Evolutionary conservation across 2,888 invertebrate species (phyloP), one percentile per base, ranked within the genome.

Genomic region (Cabera pusaria): DNA sequence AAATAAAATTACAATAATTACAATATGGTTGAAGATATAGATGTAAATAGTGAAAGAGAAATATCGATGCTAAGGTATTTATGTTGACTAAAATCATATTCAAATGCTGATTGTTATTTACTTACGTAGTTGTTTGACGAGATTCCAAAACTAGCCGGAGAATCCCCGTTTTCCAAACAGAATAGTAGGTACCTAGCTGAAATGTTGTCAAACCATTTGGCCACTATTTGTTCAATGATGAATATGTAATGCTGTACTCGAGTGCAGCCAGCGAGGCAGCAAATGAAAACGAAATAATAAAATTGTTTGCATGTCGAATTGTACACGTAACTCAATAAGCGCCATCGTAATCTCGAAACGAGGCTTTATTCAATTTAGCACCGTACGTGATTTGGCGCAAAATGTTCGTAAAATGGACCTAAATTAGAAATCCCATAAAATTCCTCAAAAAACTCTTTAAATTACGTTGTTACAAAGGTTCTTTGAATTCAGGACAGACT

Each of bases 291-390:
- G 41, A 54, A 60, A 58, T 63, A 71, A 68, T 75, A 72, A 75
- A 74, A 68, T 57, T 71, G 71, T 77, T 77, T 75, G 65, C 63
- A 59, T 59, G 61, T 60, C 53, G 59, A 63, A 65, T 65, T 65
- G 60, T 65, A 52, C 52, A 11, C 24, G 56, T 62, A 68, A 69
- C 68, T 67, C 69, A 69, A 76, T 75, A 70, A 66, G 56, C 66
- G 45, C 48, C 58, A 65, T 69, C 75, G 67, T 77, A 75, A 74
- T 72, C 55, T 59, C 58, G 60, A 56, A 76, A 75, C 72, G 66
- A 70, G 73, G 64, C 66, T 79, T 76, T 70, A 78, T 83, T 76
- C 64, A 71, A 79, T 84, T 81, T 76, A 70, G 59, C 64, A 61
- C 44, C 56, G 74, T 68, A 72, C 82, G 82, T 80, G 81, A 74